phyloP scores from a whole-genome alignment of 2,797 vertebrate genomes.

The Enteromius radiatus region DNA sequence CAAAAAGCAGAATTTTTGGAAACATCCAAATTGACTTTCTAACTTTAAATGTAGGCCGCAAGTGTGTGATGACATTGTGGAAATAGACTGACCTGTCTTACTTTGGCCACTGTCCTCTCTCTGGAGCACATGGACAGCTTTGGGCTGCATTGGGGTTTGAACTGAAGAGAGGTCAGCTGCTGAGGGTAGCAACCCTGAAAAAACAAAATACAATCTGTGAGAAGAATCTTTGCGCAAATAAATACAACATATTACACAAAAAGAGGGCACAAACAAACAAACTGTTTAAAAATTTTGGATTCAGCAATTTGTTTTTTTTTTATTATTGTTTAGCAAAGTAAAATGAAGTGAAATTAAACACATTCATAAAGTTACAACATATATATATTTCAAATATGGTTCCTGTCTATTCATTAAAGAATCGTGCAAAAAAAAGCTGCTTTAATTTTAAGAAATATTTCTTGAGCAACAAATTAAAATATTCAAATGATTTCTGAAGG shows the following conservation, averaged over 20 bases:
- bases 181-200: constrained; percentile 69
- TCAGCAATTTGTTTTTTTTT: background rate
- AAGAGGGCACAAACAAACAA: constrained; percentile 9
- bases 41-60: constrained; percentile 34
- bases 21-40: constrained; percentile 6
- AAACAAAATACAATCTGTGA: background rate
- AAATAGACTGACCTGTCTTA: constrained; percentile 65
- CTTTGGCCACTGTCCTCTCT: constrained; percentile 54
- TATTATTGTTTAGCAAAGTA: background rate
- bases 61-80: constrained; percentile 22
- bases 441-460: background rate
- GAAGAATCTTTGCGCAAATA: background rate
- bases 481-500: background rate
- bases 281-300: background rate
- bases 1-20: background rate
- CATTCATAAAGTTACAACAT: background rate
- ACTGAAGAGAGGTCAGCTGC: constrained; percentile 68
- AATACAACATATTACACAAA: constrained; percentile 21
- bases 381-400: background rate
- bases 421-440: background rate
- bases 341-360: background rate
- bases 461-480: background rate
- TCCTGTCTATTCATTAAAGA: background rate
- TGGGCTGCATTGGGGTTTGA: constrained; percentile 66
- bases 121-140: constrained; percentile 65